Percentiles rank a stretch among this genome's conserved stretches.
phyloP scores from a whole-genome alignment of 2,888 invertebrate genomes.

The Hemistola chrysoprasaria region DNA sequence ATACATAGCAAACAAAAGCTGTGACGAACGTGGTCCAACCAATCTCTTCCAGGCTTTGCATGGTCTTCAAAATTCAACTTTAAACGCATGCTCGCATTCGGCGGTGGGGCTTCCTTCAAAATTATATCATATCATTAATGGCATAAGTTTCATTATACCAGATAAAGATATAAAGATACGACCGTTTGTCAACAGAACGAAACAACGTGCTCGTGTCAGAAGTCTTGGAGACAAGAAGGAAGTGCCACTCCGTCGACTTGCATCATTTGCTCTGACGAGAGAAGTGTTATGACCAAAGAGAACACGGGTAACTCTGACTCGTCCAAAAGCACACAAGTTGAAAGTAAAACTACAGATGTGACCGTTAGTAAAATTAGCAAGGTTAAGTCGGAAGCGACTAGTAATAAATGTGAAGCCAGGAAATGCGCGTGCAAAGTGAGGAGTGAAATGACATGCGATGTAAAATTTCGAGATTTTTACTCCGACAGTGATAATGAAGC shows the following conservation, averaged over 20 bases:
- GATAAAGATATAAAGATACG: constrained; percentile 20
- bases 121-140: constrained; percentile 32
- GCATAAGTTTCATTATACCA: constrained; percentile 42
- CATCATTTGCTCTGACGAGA: constrained; percentile 59
- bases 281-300: constrained; percentile 21
- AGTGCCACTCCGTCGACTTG: constrained; percentile 68
- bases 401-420: constrained; percentile 42
- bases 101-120: constrained; percentile 33
- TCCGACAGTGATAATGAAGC: constrained; percentile 55
- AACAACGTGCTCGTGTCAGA: constrained; percentile 56
- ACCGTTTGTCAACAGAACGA: constrained; percentile 69
- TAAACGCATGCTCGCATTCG: constrained; percentile 31
- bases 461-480: constrained; percentile 58
- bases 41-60: too few relatives aligned
- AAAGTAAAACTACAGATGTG: constrained; percentile 39
- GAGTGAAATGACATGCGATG: constrained; percentile 50
- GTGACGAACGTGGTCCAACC: too few relatives aligned
- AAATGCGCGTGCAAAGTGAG: constrained; percentile 33
- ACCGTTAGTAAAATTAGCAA: constrained; percentile 46
- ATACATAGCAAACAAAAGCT: too few relatives aligned
- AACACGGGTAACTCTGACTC: constrained; percentile 6
- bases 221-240: constrained; percentile 51
- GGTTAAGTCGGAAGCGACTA: constrained; percentile 46
- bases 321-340: constrained; percentile 33
- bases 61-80: too few relatives aligned